Base-by-base conservation (phyloP, 2,888 invertebrate genomes). In the Sarcophaga rosellei region DNA sequence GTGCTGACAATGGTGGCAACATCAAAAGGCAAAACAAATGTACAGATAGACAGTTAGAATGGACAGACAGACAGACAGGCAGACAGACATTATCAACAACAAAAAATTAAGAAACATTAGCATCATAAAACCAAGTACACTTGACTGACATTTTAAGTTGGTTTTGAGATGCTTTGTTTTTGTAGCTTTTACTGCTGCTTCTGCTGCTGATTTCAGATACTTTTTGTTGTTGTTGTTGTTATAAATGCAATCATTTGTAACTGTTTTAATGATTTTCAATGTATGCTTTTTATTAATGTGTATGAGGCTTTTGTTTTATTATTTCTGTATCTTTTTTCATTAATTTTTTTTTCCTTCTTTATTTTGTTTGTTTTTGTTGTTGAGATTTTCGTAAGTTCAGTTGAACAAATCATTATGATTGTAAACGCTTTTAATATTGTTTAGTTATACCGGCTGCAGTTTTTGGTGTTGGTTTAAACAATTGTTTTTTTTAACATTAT, bases 141-240 rank as follows among this genome's bases (percentile, higher is more conserved):
- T 85, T 85, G 85, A 85, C 85, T 85, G 85, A 78, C 82, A 85
- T 82, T 85, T 85, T 75, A 53, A 82, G 74, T 81, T 78, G 74
- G 78, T 74, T 73, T 81, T 85, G 76, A 77, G 15, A 35, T 35
- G 35, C 10, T 25, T 76, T 63, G 20, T 57, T 62, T 57, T 21
- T 82, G 65, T 72, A 57, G 45, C 65, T 76, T 76, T 65, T 78
- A 17, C 63, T 59, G 35, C 59, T 25, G n/a, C 25, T 25, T 0
- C 25, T 35, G 35, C 35, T 35, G 6, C 35, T 35, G 6, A 35
- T 35, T 10, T 35, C 65, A 65, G 35, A 65, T 5, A 4, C n/a
- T 35, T 25, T 35, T 10, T 23, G 53, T 80, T 75, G 70, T 76
- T 84, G 74, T 61, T 63, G 75, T 80, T 85, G 20, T 73, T 74